Conservation (phyloP, 2,797 vertebrate genomes). For the Urocyon cinereoargenteus region DNA sequence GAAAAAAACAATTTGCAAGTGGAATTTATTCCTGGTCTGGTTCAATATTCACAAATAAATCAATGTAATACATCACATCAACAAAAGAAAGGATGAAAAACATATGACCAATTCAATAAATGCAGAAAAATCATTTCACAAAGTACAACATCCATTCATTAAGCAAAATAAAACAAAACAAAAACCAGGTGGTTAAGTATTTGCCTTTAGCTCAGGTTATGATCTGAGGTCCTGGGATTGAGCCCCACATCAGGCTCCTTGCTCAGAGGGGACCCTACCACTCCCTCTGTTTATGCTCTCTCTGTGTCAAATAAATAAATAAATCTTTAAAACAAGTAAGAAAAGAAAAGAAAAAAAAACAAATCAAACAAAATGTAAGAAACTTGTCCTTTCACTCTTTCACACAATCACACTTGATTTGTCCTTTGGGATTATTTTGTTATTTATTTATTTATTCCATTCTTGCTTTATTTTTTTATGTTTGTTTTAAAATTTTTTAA, state of each 20-base stretch:
- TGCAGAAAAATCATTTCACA: neutral
- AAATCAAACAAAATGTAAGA: neutral
- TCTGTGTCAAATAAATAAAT: neutral
- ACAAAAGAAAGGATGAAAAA: neutral
- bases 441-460: neutral
- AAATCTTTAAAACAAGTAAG: neutral
- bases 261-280: too few species aligned
- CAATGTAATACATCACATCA: neutral
- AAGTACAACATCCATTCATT: neutral
- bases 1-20: neutral
- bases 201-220: neutral
- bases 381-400: neutral
- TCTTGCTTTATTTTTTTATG: neutral
- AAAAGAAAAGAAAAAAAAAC: neutral
- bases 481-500: neutral
- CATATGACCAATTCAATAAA: neutral
- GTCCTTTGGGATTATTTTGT: neutral
- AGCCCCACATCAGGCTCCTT: too few species aligned
- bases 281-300: neutral
- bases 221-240: neutral
- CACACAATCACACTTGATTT: slow-evolving; percentile 1
- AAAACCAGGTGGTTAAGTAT: neutral
- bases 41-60: neutral
- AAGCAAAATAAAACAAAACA: neutral
- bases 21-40: neutral